Evolutionary conservation across 1,140 invertebrate genomes (phyloP).

Genomic region (Bursaphelenchus mucronatus): DNA sequence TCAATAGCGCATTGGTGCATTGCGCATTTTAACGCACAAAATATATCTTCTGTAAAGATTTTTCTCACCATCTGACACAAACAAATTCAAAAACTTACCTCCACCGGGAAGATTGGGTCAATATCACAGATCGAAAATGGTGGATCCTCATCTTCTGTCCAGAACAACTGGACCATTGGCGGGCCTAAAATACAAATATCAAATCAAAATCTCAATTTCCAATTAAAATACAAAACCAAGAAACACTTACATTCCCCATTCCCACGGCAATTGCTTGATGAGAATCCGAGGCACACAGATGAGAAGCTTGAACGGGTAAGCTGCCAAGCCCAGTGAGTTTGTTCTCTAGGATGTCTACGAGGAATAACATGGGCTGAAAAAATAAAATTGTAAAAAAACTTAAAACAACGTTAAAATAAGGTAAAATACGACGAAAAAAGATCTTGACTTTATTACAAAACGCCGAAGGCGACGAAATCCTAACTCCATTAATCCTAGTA

Average conservation of each 20-base stretch:
- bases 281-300: neutral
- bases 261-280: conserved; percentile 13
- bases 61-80: neutral
- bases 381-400: neutral
- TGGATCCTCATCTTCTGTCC: conserved; percentile 5
- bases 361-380: conserved; percentile 12
- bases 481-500: neutral
- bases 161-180: conserved; percentile 12
- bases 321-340: conserved; percentile 9
- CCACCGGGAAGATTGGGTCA: conserved; percentile 7
- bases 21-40: neutral
- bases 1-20: too few relatives aligned
- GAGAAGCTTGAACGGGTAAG: neutral
- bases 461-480: conserved; percentile 7
- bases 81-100: conserved; percentile 10
- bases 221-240: neutral
- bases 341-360: conserved; percentile 9
- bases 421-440: too few relatives aligned
- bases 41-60: neutral
- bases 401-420: neutral
- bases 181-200: conserved; percentile 6
- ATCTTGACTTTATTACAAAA: too few relatives aligned
- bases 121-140: conserved; percentile 10
- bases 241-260: conserved; percentile 1
- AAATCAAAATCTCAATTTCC: too few relatives aligned